A percentile compares a stretch with the other conserved stretches of the same genome.
Evolutionary conservation across 1,140 invertebrate genomes (phyloP).

Genomic region (Diorhabda sublineata): DNA sequence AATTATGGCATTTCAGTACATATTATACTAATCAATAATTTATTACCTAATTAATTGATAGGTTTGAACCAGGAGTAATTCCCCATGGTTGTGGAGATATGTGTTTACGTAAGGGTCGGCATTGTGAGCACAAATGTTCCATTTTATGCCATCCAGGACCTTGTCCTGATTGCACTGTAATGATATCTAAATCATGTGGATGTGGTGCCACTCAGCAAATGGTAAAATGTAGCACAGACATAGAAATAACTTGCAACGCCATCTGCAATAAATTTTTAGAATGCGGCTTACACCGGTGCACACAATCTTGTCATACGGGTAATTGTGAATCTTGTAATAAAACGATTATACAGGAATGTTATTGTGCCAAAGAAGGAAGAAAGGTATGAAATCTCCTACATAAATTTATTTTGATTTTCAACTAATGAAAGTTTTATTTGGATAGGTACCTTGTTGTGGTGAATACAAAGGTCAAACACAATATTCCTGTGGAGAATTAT

Average conservation of each 20-base stretch:
- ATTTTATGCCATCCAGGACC: constrained; percentile 88
- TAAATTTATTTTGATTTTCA: too few species aligned
- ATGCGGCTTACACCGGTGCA: constrained; percentile 73
- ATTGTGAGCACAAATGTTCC: constrained; percentile 80
- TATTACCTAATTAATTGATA: neutral
- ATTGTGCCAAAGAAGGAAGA: constrained; percentile 47
- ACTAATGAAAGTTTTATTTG: too few species aligned
- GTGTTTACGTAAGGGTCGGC: constrained; percentile 63
- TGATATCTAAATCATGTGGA: constrained; percentile 62
- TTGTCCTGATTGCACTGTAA: constrained; percentile 70
- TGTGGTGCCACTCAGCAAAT: constrained; percentile 66
- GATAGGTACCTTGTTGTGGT: constrained; percentile 48
- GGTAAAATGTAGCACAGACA: constrained; percentile 66
- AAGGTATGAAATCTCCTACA: constrained; percentile 30
- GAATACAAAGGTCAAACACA: constrained; percentile 44
- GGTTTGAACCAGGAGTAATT: constrained; percentile 50
- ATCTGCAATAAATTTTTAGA: constrained; percentile 67
- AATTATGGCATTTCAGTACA: too few species aligned
- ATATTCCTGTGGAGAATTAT: constrained; percentile 65
- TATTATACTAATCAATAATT: too few species aligned
- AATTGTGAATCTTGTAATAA: constrained; percentile 66
- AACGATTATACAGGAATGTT: constrained; percentile 54
- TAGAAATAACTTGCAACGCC: constrained; percentile 66
- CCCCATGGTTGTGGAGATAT: constrained; percentile 88
- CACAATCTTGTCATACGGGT: constrained; percentile 70